These are phyloP conservation scores for Loriculus beryllinus DNA, from an alignment of 2,797 vertebrate genomes.

Conservation along the genomic window DNA sequence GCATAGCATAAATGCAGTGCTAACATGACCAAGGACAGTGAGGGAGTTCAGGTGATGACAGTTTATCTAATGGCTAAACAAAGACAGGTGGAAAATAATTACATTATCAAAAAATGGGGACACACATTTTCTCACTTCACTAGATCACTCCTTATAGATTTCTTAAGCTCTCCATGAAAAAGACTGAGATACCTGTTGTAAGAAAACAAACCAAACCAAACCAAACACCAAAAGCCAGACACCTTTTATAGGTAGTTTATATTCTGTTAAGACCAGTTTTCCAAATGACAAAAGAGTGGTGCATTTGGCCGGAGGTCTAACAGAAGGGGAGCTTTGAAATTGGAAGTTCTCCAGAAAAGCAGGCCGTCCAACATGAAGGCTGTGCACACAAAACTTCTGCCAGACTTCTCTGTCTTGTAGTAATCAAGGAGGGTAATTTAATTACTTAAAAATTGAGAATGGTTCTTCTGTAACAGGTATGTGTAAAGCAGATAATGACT, in stretches of 20 bases:
- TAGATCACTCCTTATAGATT: not conserved
- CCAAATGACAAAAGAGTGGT: not conserved
- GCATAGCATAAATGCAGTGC: not conserved
- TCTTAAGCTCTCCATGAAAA: not conserved
- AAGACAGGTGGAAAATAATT: not conserved
- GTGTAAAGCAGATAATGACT: not conserved
- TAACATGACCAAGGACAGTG: not conserved
- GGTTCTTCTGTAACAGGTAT: not conserved
- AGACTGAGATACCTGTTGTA: not conserved
- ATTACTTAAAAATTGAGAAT: not conserved
- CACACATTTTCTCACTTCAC: not conserved
- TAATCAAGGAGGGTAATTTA: not conserved
- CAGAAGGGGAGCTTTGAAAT: not conserved
- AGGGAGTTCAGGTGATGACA: not conserved
- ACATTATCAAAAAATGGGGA: not conserved
- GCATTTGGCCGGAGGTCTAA: not conserved
- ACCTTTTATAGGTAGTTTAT: accelerated
- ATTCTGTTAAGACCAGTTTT: not conserved
- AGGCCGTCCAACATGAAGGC: not conserved
- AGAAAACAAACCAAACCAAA: not conserved
- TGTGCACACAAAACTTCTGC: not conserved
- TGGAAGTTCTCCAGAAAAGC: not conserved
- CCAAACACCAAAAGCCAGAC: not conserved
- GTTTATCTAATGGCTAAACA: not conserved
- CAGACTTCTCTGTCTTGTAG: not conserved